Percentiles rank a stretch among this genome's conserved stretches.
Conservation (phyloP, 2,888 invertebrate species). For the Encarsia formosa region DNA sequence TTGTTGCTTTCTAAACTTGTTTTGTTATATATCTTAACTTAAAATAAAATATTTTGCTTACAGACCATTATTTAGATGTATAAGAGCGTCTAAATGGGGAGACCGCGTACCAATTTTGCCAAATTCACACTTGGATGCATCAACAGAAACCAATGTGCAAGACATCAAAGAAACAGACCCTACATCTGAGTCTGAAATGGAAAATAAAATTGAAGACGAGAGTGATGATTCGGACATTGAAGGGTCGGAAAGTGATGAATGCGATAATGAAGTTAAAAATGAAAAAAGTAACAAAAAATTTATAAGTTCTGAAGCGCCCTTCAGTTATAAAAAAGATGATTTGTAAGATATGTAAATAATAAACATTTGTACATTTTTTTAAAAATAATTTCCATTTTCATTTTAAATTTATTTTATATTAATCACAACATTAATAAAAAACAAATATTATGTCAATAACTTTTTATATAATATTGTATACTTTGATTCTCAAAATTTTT, state of each 20-base stretch:
- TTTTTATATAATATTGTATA: slow-evolving; percentile 13
- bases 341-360: slow-evolving; percentile 9
- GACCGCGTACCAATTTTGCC: slow-evolving; percentile 69
- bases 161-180: neutral
- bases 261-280: neutral
- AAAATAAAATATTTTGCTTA: too few relatives aligned
- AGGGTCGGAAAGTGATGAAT: neutral
- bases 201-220: slow-evolving; percentile 19
- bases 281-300: neutral
- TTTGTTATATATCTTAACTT: too few relatives aligned
- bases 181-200: slow-evolving; percentile 12
- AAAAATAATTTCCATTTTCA: too few relatives aligned
- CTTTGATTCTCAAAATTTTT: slow-evolving; percentile 19
- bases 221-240: slow-evolving; percentile 22
- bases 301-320: neutral
- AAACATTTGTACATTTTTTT: too few relatives aligned
- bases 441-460: slow-evolving; percentile 11
- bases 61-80: slow-evolving; percentile 69
- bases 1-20: too few relatives aligned
- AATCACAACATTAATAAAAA: too few relatives aligned
- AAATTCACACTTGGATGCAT: slow-evolving; percentile 3
- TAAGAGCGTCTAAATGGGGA: slow-evolving; percentile 72
- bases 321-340: too few relatives aligned
- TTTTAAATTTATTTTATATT: too few relatives aligned
- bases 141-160: neutral